phyloP scores from a whole-genome alignment of 2,888 invertebrate species.

The Sclerodermus sp. region DNA sequence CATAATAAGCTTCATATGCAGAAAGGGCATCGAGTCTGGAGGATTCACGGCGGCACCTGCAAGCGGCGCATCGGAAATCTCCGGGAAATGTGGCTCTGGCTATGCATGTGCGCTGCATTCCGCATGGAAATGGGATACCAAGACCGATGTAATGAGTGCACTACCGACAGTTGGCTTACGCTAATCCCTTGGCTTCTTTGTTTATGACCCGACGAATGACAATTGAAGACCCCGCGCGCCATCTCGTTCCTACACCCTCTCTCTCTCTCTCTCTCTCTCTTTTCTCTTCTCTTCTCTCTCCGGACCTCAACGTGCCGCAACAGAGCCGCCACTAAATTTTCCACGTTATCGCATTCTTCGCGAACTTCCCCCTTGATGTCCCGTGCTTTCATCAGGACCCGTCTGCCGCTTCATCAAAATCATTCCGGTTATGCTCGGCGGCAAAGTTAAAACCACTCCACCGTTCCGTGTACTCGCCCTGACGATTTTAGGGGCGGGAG shows the following conservation, averaged over 20 bases:
- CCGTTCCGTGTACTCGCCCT: no score
- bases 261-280: not conserved
- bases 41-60: constrained; percentile 11
- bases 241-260: not conserved
- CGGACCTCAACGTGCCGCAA: not conserved
- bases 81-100: constrained; percentile 21
- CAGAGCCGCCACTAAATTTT: no score
- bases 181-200: constrained; percentile 4
- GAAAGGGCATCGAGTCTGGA: constrained; percentile 10
- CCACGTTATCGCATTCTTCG: no score
- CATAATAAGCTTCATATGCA: constrained; percentile 20
- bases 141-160: constrained; percentile 9
- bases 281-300: not conserved
- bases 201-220: no score
- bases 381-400: no score
- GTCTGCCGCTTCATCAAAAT: no score
- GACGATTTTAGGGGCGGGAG: no score
- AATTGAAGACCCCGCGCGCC: not conserved
- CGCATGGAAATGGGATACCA: constrained; percentile 35
- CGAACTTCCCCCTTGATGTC: no score
- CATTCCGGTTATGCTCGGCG: no score
- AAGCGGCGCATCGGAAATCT: constrained; percentile 25
- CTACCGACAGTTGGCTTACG: constrained; percentile 29
- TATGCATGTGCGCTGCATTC: constrained; percentile 26
- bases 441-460: no score